Evolutionary conservation across 2,797 vertebrate genomes (phyloP), one percentile per base, ranked within the genome.

Genomic region (Paratrypauchen microcephalus): DNA sequence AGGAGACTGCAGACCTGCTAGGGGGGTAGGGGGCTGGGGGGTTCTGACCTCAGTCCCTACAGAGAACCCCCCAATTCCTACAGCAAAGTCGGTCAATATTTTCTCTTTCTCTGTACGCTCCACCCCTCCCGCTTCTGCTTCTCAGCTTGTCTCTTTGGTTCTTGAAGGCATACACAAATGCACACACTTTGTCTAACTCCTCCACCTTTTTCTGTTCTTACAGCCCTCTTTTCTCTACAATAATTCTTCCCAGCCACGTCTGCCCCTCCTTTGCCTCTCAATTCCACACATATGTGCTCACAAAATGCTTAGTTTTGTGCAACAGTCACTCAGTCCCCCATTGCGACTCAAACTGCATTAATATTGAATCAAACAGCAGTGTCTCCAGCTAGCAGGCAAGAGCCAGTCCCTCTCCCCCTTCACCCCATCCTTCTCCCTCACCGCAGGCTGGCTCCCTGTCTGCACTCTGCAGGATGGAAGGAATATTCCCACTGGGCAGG

Each of bases 331-430:
- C 89, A 83, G 89, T 91, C 89, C 90, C 92, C 91, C 88, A 92
- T 87, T 89, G 92, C 79, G 90, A 92, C 88, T 89, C 90, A 91
- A 93, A 93, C 93, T 92, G 88, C 92, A 94, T 93, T 93, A 94
- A 94, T 94, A 93, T 94, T 93, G 92, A 93, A 94, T 93, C 92
- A 93, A 93, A 93, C 92, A 92, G 91, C 88, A 91, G 89, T 87
- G 91, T 92, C 89, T 92, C 88, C 90, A 91, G 88, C 87, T 82
- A 88, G 86, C 88, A 90, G 88, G 83, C 89, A 90, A 86, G 86
- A 89, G 85, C 80, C 79, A 85, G 85, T 83, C 87, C 71, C 86
- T 41, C 73, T 54, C 28, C 71, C 63, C 26, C 75, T 60, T 79
- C 83, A 75, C 68, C 62, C 80, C 75, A 76, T 83, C 77, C 69